phyloP scores from a whole-genome alignment of 1,140 invertebrate species.

The Papilio polytes region DNA sequence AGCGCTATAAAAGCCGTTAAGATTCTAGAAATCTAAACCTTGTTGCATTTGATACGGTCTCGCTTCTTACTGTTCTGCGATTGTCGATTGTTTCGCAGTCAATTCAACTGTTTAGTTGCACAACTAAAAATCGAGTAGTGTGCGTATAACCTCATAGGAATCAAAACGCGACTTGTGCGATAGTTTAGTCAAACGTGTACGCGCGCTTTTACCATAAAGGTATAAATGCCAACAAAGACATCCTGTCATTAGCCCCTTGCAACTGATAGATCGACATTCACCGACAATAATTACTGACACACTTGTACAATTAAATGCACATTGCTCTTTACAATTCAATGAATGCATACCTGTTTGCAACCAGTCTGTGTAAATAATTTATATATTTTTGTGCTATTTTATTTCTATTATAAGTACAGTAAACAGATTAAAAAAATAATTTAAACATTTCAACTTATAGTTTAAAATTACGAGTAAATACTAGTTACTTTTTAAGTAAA shows the following conservation, averaged over 20 bases:
- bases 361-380: not conserved
- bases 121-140: too few species aligned
- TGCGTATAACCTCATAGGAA: too few species aligned
- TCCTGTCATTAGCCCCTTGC: not conserved
- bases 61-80: too few species aligned
- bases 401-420: not conserved
- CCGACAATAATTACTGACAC: not conserved
- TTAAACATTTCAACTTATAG: not conserved
- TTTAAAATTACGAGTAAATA: not conserved
- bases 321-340: not conserved
- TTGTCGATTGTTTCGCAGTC: too few species aligned
- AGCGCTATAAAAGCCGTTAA: not conserved
- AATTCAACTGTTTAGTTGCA: too few species aligned
- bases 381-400: not conserved
- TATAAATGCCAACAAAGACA: not conserved
- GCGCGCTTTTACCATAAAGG: too few species aligned
- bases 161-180: too few species aligned
- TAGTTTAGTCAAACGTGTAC: too few species aligned
- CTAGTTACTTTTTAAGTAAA: too few species aligned
- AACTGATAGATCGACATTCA: not conserved
- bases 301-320: not conserved
- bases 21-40: not conserved
- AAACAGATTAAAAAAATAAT: not conserved
- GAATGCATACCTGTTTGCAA: not conserved
- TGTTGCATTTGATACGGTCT: not conserved